Percentiles rank a stretch among this genome's conserved stretches.
Evolutionary conservation across 1,140 invertebrate genomes (phyloP).

Genomic region (Metopolophium dirhodum): DNA sequence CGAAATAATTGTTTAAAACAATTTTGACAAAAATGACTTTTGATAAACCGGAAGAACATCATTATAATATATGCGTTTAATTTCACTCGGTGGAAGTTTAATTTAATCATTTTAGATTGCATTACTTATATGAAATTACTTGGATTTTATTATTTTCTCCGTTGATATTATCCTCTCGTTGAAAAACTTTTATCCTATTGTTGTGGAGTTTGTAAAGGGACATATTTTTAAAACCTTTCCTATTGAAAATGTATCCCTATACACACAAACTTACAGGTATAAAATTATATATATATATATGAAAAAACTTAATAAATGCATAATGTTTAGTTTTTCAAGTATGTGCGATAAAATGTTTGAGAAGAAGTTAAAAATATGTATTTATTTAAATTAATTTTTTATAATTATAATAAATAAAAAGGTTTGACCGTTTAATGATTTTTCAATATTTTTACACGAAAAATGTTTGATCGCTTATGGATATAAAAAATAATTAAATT

Average conservation of each 20-base stretch:
- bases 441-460: background rate
- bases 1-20: background rate
- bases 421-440: background rate
- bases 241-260: background rate
- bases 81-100: background rate
- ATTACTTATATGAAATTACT: background rate
- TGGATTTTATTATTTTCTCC: background rate
- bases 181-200: constrained; percentile 22
- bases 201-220: constrained; percentile 14
- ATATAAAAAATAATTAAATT: background rate
- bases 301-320: background rate
- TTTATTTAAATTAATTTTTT: background rate
- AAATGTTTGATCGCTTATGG: background rate
- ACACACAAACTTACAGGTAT: background rate
- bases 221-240: constrained; percentile 12
- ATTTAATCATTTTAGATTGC: constrained; percentile 24
- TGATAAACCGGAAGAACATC: background rate
- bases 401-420: background rate
- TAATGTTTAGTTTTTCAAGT: background rate
- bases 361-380: background rate
- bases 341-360: background rate
- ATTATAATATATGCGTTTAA: constrained; percentile 12
- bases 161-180: background rate
- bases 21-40: constrained; percentile 9
- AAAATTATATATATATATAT: background rate